These are phyloP conservation scores for Ellobium chinense DNA, from an alignment of 2,888 invertebrate genomes.

Conservation along the genomic window DNA sequence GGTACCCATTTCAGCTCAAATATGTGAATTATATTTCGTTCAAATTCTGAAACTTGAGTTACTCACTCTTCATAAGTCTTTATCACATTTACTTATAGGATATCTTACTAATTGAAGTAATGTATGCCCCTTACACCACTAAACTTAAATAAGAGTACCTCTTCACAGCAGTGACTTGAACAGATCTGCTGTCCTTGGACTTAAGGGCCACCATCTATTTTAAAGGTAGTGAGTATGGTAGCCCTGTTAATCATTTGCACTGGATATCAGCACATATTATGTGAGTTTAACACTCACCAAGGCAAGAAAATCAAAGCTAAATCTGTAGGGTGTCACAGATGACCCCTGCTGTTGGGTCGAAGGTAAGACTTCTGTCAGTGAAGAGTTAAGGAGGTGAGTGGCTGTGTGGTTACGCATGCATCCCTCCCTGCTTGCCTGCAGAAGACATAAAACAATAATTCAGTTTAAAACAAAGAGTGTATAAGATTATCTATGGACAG, in stretches of 20 bases:
- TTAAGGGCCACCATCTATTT: background rate
- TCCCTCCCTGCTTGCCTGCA: conserved; percentile 27
- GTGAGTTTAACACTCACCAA: conserved; percentile 58
- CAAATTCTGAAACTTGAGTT: too few relatives aligned
- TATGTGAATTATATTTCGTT: too few relatives aligned
- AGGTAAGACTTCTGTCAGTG: conserved; percentile 12
- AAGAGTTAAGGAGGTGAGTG: conserved; percentile 37
- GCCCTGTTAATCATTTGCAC: background rate
- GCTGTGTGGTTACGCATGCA: conserved; percentile 46
- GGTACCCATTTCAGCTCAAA: too few relatives aligned
- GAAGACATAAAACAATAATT: too few relatives aligned
- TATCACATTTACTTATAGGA: too few relatives aligned
- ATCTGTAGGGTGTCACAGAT: conserved; percentile 93
- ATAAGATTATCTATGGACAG: too few relatives aligned
- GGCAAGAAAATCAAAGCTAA: conserved; percentile 95
- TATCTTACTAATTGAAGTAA: too few relatives aligned
- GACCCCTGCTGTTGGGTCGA: conserved; percentile 37
- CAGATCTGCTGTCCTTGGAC: background rate
- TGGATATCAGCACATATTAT: too few relatives aligned
- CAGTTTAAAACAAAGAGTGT: too few relatives aligned
- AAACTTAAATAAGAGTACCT: background rate
- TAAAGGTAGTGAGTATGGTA: background rate
- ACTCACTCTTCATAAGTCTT: too few relatives aligned
- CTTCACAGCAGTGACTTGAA: background rate
- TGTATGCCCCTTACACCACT: too few relatives aligned